Percentiles rank a stretch among this genome's conserved stretches.
phyloP scores from a whole-genome alignment of 2,888 invertebrate species.

The Amphipoea oculea region DNA sequence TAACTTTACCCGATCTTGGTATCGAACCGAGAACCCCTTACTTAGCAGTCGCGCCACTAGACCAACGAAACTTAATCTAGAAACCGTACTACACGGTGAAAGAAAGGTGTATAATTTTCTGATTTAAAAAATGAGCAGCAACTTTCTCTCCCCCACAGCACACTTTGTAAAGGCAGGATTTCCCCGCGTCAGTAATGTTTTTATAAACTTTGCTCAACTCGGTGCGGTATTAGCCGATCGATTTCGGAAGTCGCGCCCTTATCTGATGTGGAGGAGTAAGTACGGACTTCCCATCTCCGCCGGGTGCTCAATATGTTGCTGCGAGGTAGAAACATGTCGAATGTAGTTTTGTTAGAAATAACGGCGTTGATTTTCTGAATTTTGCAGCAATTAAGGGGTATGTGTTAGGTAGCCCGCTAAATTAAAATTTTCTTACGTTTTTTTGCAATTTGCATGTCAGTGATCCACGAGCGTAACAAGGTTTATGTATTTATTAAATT shows the following conservation, averaged over 20 bases:
- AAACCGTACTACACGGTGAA: neutral
- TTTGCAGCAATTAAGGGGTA: neutral
- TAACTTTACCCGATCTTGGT: neutral
- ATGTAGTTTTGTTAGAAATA: neutral
- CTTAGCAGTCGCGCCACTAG: neutral
- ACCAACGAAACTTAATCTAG: neutral
- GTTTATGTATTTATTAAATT: too few species aligned
- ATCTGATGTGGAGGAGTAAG: slow-evolving; percentile 61
- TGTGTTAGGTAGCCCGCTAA: too few species aligned
- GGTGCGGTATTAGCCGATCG: slow-evolving; percentile 53
- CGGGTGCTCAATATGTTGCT: slow-evolving; percentile 45
- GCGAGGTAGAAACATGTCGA: neutral
- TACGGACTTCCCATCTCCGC: slow-evolving; percentile 61
- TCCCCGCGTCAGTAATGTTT: slow-evolving; percentile 44
- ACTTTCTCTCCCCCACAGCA: neutral
- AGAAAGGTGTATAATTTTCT: neutral
- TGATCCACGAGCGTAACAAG: too few species aligned
- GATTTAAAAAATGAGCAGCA: slow-evolving; percentile 3
- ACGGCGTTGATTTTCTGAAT: neutral
- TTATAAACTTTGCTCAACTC: slow-evolving; percentile 40
- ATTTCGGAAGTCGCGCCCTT: slow-evolving; percentile 65
- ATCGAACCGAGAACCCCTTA: neutral
- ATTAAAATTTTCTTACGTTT: too few species aligned
- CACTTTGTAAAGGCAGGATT: slow-evolving; percentile 38
- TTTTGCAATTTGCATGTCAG: too few species aligned